A percentile compares a stretch with the other conserved stretches of the same genome.
Evolutionary conservation across 1,140 invertebrate genomes (phyloP).

Genomic region (Drosophila obscura): DNA sequence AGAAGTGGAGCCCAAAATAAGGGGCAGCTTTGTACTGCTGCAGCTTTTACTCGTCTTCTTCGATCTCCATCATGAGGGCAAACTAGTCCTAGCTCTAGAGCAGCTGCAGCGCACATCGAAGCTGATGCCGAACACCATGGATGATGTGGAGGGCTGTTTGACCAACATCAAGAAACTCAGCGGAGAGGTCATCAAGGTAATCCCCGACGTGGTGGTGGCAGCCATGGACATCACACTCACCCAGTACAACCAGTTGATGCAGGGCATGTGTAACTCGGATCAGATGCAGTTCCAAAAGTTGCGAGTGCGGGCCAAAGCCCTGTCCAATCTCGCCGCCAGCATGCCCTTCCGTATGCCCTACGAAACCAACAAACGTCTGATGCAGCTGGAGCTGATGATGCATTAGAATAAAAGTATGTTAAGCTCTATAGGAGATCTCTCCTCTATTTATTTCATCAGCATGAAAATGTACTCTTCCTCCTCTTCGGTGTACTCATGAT

Average conservation of each 20-base stretch:
- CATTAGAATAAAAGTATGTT: conserved; percentile 86
- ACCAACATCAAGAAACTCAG: conserved; percentile 87
- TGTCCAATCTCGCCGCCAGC: conserved; percentile 97
- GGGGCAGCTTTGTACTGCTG: conserved; percentile 91
- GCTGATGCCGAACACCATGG: conserved; percentile 89
- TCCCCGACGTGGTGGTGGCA: conserved; percentile 93
- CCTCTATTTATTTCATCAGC: conserved; percentile 26
- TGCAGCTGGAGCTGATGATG: conserved; percentile 98
- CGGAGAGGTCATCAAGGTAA: conserved; percentile 90
- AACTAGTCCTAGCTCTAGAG: conserved; percentile 92
- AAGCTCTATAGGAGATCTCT: background rate
- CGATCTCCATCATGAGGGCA: conserved; percentile 93
- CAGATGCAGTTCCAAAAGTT: conserved; percentile 88
- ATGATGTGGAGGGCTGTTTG: conserved; percentile 91
- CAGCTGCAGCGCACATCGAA: conserved; percentile 87
- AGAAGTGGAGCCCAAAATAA: conserved; percentile 85
- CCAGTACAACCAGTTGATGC: conserved; percentile 86
- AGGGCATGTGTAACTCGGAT: conserved; percentile 75
- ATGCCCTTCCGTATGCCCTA: conserved; percentile 97
- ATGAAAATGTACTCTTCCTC: conserved; percentile 34
- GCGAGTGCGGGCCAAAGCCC: conserved; percentile 91
- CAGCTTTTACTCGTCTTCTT: conserved; percentile 95
- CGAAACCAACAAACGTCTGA: conserved; percentile 95
- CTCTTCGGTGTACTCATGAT: background rate
- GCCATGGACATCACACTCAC: conserved; percentile 93